These are phyloP conservation scores for Machaerirhynchus nigripectus DNA, from an alignment of 2,113 vertebrate genomes.

Conservation along the genomic window DNA sequence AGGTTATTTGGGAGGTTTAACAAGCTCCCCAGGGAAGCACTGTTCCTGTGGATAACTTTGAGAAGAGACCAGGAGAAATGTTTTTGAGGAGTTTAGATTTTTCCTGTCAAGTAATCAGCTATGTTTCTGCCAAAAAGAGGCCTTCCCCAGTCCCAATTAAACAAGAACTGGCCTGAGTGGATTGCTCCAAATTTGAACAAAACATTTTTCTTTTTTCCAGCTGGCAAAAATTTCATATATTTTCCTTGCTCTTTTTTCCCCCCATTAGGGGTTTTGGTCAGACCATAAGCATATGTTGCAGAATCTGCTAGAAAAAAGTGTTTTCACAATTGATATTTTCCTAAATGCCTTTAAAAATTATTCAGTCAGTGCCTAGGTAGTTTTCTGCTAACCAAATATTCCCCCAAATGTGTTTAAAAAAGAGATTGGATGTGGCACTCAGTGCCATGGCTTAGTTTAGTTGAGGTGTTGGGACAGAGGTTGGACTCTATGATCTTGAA, in stretches of 20 bases:
- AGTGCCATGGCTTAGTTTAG: too few species aligned
- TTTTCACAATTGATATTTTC: background rate
- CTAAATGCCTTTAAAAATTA: background rate
- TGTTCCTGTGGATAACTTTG: background rate
- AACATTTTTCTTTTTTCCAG: background rate
- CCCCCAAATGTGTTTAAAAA: too few species aligned
- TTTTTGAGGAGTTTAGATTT: background rate
- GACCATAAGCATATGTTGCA: background rate
- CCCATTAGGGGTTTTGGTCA: background rate
- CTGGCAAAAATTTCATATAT: background rate
- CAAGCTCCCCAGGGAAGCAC: slow-evolving; percentile 4
- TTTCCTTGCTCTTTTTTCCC: background rate
- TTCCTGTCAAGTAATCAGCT: background rate
- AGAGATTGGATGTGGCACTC: too few species aligned
- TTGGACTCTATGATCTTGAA: too few species aligned
- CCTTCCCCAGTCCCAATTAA: background rate
- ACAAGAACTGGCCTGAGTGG: background rate
- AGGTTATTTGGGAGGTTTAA: slow-evolving; percentile 17
- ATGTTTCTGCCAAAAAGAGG: background rate
- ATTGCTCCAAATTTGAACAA: background rate
- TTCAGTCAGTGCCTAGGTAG: background rate
- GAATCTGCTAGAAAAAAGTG: slow-evolving; percentile 14
- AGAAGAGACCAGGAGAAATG: background rate
- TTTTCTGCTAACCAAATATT: background rate
- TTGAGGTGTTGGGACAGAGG: too few species aligned